Percentiles rank a stretch among this genome's conserved stretches.
phyloP scores from a whole-genome alignment of 2,113 vertebrate genomes.

The Phalacrocorax aristotelis region DNA sequence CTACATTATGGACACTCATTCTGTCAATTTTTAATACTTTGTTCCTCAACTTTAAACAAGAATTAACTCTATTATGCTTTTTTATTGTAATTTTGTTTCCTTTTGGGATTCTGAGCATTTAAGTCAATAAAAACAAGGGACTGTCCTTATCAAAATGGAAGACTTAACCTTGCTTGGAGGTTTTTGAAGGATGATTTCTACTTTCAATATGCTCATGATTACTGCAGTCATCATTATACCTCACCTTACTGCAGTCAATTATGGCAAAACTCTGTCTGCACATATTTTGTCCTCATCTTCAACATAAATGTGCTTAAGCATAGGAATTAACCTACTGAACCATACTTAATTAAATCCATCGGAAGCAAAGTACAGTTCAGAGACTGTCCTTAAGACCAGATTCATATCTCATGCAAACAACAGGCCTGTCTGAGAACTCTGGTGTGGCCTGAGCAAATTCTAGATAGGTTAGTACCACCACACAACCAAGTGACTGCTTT shows the following conservation, averaged over 20 bases:
- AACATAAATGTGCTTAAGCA: not conserved
- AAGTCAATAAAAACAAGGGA: not conserved
- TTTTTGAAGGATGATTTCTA: not conserved
- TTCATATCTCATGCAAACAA: not conserved
- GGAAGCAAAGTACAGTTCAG: not conserved
- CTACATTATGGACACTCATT: not conserved
- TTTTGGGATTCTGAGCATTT: not conserved
- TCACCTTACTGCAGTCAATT: not conserved
- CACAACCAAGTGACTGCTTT: not conserved
- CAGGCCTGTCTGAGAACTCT: rapidly evolving
- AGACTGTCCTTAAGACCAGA: not conserved
- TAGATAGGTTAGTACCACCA: not conserved
- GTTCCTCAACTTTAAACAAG: not conserved
- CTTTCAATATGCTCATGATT: not conserved
- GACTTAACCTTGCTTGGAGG: not conserved
- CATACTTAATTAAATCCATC: not conserved
- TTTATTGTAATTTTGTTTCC: not conserved
- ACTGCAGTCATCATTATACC: not conserved
- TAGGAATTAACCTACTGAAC: not conserved
- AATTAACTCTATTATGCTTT: not conserved
- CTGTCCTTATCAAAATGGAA: not conserved
- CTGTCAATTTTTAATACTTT: not conserved
- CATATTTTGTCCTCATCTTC: not conserved
- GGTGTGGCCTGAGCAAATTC: not conserved
- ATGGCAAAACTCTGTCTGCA: not conserved